Percentiles rank a stretch among this genome's conserved stretches.
phyloP scores from a whole-genome alignment of 92 coral and sea anemone species.

The Bergia puertoricense region DNA sequence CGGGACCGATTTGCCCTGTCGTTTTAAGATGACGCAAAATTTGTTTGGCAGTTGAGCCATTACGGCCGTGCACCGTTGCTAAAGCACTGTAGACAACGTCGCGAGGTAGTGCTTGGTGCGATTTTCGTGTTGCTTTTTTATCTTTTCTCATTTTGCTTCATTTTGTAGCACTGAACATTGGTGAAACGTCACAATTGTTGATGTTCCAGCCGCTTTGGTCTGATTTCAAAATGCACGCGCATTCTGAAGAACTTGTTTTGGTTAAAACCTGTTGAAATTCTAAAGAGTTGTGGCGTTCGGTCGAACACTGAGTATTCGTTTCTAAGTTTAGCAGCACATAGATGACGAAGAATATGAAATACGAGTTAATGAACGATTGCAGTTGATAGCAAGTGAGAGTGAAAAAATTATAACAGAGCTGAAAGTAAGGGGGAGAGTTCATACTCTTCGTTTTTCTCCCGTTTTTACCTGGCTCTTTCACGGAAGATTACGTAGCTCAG shows the following conservation, averaged over 20 bases:
- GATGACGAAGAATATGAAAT: too few species aligned
- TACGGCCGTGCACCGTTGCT: not conserved
- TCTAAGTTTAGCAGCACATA: too few species aligned
- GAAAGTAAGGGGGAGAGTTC: too few species aligned
- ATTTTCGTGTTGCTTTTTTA: not conserved
- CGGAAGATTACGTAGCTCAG: too few species aligned
- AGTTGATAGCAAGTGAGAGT: too few species aligned
- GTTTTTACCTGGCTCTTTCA: too few species aligned
- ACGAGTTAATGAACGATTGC: too few species aligned
- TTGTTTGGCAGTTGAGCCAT: slow-evolving; percentile 12
- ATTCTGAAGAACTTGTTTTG: not conserved
- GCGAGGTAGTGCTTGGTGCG: not conserved
- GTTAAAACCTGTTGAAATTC: not conserved
- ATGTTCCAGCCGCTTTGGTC: not conserved
- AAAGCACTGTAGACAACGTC: slow-evolving; percentile 13
- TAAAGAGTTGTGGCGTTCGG: not conserved
- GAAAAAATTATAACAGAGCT: too few species aligned
- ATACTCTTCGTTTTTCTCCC: too few species aligned
- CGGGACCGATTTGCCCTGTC: slow-evolving; percentile 5
- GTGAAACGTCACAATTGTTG: not conserved
- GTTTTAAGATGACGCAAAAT: not conserved
- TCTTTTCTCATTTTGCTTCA: not conserved
- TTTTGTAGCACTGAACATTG: not conserved
- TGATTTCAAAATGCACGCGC: not conserved
- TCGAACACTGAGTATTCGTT: too few species aligned